A percentile compares a stretch with the other conserved stretches of the same genome.
phyloP scores from a whole-genome alignment of 2,888 invertebrate species.

The Metacarcinus magister region DNA sequence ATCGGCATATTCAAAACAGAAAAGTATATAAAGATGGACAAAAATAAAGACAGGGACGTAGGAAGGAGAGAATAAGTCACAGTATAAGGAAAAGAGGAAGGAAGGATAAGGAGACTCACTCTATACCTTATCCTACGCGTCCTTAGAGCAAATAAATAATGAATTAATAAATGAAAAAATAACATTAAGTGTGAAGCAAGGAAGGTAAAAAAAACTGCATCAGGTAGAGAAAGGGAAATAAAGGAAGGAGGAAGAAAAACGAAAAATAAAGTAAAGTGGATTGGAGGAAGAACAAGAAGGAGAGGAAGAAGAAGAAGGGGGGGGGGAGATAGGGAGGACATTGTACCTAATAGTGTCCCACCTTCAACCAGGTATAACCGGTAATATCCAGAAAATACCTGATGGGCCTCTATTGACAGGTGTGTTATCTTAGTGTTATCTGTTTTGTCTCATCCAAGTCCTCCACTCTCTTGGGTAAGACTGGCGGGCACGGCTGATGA shows the following conservation, averaged over 20 bases:
- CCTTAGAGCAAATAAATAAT: no score
- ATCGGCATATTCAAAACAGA: neutral
- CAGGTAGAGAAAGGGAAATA: no score
- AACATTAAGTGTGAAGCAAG: no score
- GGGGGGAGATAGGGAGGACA: neutral
- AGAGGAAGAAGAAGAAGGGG: neutral
- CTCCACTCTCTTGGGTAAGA: neutral
- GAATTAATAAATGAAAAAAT: no score
- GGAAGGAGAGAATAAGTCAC: no score
- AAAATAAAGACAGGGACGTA: neutral
- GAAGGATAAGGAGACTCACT: no score
- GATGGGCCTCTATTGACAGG: neutral
- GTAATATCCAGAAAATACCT: slow-evolving; percentile 12
- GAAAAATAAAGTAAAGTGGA: neutral
- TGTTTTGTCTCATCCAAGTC: neutral
- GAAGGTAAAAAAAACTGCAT: no score
- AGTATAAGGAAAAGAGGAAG: no score
- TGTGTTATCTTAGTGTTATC: neutral
- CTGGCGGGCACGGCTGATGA: neutral
- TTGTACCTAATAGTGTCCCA: neutral
- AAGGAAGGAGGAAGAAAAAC: neutral
- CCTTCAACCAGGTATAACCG: neutral
- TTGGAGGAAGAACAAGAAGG: neutral
- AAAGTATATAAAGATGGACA: slow-evolving; percentile 29
- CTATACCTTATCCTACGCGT: no score